Evolutionary conservation across 2,797 vertebrate species (phyloP).

Genomic region (Takifugu rubripes): DNA sequence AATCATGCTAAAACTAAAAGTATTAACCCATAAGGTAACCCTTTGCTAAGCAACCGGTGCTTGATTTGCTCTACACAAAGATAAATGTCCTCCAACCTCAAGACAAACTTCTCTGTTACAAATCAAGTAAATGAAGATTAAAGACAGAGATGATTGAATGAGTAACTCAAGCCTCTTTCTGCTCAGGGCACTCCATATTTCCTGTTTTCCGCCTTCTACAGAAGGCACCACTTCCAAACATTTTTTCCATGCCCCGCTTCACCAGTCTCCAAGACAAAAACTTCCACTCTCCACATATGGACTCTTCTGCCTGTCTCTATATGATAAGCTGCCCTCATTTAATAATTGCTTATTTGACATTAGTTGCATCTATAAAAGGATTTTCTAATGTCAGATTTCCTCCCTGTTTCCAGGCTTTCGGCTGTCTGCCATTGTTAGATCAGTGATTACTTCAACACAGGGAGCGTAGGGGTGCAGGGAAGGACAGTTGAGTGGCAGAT

Average conservation of each 20-base stretch:
- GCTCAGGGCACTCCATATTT: constrained; percentile 38
- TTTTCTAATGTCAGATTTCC: constrained; percentile 51
- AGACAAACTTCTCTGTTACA: constrained; percentile 35
- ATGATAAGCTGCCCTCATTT: constrained; percentile 64
- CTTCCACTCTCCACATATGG: constrained; percentile 37
- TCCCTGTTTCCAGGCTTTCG: constrained; percentile 34
- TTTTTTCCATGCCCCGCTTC: constrained; percentile 45
- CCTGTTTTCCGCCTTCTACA: constrained; percentile 38
- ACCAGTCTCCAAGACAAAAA: constrained; percentile 52
- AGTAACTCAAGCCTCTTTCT: constrained; percentile 37
- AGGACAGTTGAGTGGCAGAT: constrained; percentile 58
- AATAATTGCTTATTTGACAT: constrained; percentile 73
- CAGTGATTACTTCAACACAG: constrained; percentile 62
- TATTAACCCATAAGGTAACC: constrained; percentile 25
- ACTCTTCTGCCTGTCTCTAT: constrained; percentile 53
- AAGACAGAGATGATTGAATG: constrained; percentile 47
- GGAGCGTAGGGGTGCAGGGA: constrained; percentile 54
- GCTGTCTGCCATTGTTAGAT: constrained; percentile 62
- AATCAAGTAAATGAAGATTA: constrained; percentile 57
- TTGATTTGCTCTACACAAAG: constrained; percentile 26
- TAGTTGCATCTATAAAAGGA: constrained; percentile 65
- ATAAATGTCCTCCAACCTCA: constrained; percentile 24
- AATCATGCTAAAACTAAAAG: constrained; percentile 3
- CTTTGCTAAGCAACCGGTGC: constrained; percentile 32
- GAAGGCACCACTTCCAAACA: constrained; percentile 31